These are phyloP conservation scores for Thalpophila matura DNA, from an alignment of 2,888 invertebrate species.

Conservation along the genomic window DNA sequence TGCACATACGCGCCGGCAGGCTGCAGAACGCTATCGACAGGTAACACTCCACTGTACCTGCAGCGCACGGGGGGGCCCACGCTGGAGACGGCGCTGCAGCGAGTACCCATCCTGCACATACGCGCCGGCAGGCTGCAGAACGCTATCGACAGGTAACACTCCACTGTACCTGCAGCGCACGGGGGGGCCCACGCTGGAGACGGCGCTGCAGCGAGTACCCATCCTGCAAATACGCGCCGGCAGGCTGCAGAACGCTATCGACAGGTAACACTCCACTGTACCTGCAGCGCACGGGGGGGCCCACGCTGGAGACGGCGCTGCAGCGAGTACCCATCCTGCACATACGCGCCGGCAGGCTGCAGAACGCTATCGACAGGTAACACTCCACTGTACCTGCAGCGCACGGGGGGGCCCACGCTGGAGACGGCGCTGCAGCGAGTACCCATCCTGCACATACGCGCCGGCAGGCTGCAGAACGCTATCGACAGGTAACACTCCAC, in stretches of 20 bases:
- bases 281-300: too few relatives aligned
- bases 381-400: too few relatives aligned
- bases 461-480: too few relatives aligned
- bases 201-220: slow-evolving; percentile 96
- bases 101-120: slow-evolving; percentile 96
- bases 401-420: too few relatives aligned
- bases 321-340: too few relatives aligned
- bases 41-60: slow-evolving; percentile 96
- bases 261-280: too few relatives aligned
- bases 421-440: too few relatives aligned
- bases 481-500: too few relatives aligned
- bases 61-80: slow-evolving; percentile 95
- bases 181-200: slow-evolving; percentile 95
- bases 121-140: slow-evolving; percentile 93
- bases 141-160: slow-evolving; percentile 94
- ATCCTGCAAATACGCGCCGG: slow-evolving; percentile 95
- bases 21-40: slow-evolving; percentile 94
- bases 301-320: too few relatives aligned
- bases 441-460: too few relatives aligned
- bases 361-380: too few relatives aligned
- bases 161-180: slow-evolving; percentile 97
- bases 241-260: slow-evolving; percentile 93
- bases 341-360: too few relatives aligned
- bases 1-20: slow-evolving; percentile 95
- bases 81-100: slow-evolving; percentile 97